phyloP scores from a whole-genome alignment of 2,113 vertebrate genomes.

The Pelodiscus sinensis region DNA sequence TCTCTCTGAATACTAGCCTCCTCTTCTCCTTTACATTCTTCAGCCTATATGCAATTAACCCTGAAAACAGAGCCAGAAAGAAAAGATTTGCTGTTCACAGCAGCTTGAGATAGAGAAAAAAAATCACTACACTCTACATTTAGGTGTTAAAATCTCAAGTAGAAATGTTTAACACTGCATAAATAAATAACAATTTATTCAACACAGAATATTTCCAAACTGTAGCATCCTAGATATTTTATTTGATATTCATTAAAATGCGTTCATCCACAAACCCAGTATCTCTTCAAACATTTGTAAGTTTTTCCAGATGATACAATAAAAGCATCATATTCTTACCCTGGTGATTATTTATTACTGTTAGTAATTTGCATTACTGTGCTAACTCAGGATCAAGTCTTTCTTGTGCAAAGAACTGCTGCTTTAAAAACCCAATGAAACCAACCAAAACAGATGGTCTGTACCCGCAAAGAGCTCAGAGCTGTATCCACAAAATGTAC shows the following conservation, averaged over 20 bases:
- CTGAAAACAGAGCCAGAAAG: slow-evolving; percentile 24
- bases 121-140: slow-evolving; percentile 19
- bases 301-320: slow-evolving; percentile 1
- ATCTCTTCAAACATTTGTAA: slow-evolving; percentile 30
- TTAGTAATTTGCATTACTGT: background rate
- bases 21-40: slow-evolving; percentile 22
- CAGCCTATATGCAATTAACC: background rate
- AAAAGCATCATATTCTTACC: background rate
- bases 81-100: slow-evolving; percentile 10
- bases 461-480: background rate
- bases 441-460: background rate
- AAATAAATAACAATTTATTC: background rate
- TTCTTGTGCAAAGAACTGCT: background rate
- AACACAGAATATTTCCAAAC: background rate
- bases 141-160: background rate
- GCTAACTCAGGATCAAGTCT: background rate
- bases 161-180: background rate
- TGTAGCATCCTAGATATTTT: background rate
- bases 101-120: slow-evolving; percentile 27
- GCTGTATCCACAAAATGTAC: background rate
- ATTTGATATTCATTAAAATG: background rate
- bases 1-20: background rate
- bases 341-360: background rate
- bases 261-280: slow-evolving; percentile 11
- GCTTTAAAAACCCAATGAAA: background rate